These are phyloP conservation scores for Gila robusta DNA, from an alignment of 2,797 vertebrate genomes.

Conservation along the genomic window DNA sequence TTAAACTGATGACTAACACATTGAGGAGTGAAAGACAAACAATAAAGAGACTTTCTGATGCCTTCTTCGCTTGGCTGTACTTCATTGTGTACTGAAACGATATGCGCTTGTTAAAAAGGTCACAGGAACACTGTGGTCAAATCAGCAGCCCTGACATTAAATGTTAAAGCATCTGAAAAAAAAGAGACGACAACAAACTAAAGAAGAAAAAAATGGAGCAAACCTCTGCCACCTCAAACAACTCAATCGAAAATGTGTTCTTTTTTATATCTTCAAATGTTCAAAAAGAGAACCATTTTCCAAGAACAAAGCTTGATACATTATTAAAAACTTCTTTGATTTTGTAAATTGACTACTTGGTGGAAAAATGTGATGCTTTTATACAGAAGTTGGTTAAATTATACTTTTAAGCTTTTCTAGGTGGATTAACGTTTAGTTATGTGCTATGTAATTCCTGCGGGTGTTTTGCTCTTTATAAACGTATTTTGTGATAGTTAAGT, in stretches of 20 bases:
- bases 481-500: not conserved
- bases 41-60: not conserved
- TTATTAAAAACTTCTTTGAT: not conserved
- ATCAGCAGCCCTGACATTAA: constrained; percentile 48
- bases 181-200: not conserved
- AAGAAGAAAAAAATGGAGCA: constrained; percentile 13
- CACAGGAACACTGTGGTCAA: constrained; percentile 62
- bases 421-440: not conserved
- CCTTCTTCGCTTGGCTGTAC: not conserved
- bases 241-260: not conserved
- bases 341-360: not conserved
- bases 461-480: not conserved
- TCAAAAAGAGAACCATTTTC: not conserved
- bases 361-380: not conserved
- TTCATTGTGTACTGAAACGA: constrained; percentile 9
- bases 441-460: not conserved
- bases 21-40: not conserved
- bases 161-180: constrained; percentile 28
- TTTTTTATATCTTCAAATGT: not conserved
- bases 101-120: constrained; percentile 56
- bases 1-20: not conserved
- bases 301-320: not conserved
- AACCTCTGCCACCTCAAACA: constrained; percentile 15
- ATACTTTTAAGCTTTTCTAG: not conserved
- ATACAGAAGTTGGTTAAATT: not conserved